Evolutionary conservation across 2,888 invertebrate genomes (phyloP).

Genomic region (Cryptus viduatorius): DNA sequence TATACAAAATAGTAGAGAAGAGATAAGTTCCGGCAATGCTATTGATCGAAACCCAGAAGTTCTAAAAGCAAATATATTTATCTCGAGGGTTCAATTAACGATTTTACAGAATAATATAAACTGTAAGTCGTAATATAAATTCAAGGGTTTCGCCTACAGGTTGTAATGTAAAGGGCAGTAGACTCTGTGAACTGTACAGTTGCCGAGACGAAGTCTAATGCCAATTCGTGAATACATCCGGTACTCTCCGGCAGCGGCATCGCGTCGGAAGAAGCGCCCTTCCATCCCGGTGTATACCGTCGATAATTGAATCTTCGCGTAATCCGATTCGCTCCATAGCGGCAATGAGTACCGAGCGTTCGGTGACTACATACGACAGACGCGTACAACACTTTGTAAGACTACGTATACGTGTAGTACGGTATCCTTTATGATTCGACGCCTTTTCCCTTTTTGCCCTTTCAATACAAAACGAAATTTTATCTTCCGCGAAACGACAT

Average conservation of each 20-base stretch:
- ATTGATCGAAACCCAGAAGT: constrained; percentile 32
- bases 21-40: constrained; percentile 1
- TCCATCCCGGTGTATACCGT: constrained; percentile 40
- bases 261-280: constrained; percentile 35
- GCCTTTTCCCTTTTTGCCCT: constrained; percentile 17
- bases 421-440: constrained; percentile 18
- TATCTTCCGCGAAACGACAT: constrained; percentile 60
- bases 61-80: background rate
- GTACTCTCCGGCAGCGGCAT: constrained; percentile 1
- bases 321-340: constrained; percentile 62
- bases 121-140: background rate
- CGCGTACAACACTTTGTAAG: background rate
- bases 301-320: constrained; percentile 65
- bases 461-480: constrained; percentile 59
- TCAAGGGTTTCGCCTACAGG: constrained; percentile 1
- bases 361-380: constrained; percentile 20
- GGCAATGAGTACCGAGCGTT: constrained; percentile 45
- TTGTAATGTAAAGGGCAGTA: background rate
- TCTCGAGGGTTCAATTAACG: constrained; percentile 30
- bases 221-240: constrained; percentile 38
- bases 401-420: constrained; percentile 13
- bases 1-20: constrained; percentile 7
- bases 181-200: constrained; percentile 6
- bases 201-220: constrained; percentile 24
- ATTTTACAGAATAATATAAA: constrained; percentile 23